Evolutionary conservation across 2,797 vertebrate species (phyloP).

Genomic region (Parotocinclus haroldoi): DNA sequence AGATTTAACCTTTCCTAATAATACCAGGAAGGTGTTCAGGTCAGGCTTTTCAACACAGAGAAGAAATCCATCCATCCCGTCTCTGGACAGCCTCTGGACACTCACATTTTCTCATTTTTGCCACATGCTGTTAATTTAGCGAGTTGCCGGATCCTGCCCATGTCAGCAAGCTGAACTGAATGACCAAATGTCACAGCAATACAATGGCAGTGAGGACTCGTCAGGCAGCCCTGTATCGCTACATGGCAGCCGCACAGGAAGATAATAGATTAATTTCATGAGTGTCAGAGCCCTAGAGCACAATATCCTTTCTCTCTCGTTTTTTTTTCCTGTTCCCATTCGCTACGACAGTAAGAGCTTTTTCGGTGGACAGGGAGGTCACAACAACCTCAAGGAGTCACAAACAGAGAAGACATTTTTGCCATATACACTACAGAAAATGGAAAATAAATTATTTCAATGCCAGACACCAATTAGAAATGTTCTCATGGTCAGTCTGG

Average conservation of each 20-base stretch:
- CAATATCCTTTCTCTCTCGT: slow-evolving; percentile 64
- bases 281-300: slow-evolving; percentile 72
- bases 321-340: slow-evolving; percentile 49
- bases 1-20: slow-evolving; percentile 78
- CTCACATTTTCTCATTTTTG: slow-evolving; percentile 64
- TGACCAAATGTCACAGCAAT: slow-evolving; percentile 71
- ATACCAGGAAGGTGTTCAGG: slow-evolving; percentile 80
- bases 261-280: slow-evolving; percentile 82
- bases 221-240: slow-evolving; percentile 69
- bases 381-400: slow-evolving; percentile 38
- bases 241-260: slow-evolving; percentile 71
- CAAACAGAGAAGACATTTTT: not conserved
- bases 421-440: not conserved
- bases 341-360: slow-evolving; percentile 31
- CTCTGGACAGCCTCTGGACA: slow-evolving; percentile 61
- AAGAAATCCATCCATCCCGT: slow-evolving; percentile 72
- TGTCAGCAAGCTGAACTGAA: slow-evolving; percentile 79
- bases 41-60: slow-evolving; percentile 81
- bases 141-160: slow-evolving; percentile 71
- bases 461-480: too few species aligned
- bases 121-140: slow-evolving; percentile 73
- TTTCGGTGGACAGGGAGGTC: slow-evolving; percentile 39
- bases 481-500: too few species aligned
- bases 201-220: slow-evolving; percentile 69
- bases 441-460: too few species aligned